A percentile compares a stretch with the other conserved stretches of the same genome.
These are phyloP conservation scores for Pseudeuparius sepicola DNA, from an alignment of 2,888 invertebrate species.

Conservation along the genomic window DNA sequence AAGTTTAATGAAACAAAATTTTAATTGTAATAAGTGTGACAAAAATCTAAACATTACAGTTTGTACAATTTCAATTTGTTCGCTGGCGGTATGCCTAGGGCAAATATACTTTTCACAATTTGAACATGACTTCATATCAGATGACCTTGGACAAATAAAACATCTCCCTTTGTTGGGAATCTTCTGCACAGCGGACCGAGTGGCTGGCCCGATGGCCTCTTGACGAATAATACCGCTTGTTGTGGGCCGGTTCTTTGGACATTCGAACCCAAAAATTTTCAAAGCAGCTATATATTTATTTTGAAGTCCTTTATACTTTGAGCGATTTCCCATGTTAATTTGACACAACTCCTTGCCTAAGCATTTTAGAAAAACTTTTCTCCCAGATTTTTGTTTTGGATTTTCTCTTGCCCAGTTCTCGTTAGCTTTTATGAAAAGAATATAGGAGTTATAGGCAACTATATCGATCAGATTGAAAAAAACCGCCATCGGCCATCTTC, in stretches of 20 bases:
- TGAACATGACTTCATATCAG: conserved; percentile 1
- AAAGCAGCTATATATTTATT: conserved; percentile 1
- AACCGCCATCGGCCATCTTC: too few species aligned
- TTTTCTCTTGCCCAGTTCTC: too few species aligned
- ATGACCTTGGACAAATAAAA: conserved; percentile 2
- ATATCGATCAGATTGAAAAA: too few species aligned
- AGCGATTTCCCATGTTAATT: too few species aligned
- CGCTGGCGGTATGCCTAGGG: conserved; percentile 2
- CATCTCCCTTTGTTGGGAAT: conserved; percentile 2
- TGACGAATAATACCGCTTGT: conserved; percentile 1
- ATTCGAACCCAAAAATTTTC: conserved; percentile 3
- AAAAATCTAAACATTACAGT: conserved; percentile 2
- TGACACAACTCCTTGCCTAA: too few species aligned
- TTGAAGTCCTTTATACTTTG: too few species aligned
- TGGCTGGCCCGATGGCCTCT: background rate
- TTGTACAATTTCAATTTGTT: conserved; percentile 3
- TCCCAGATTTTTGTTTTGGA: too few species aligned
- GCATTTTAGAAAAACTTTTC: too few species aligned
- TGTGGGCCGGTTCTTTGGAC: conserved; percentile 1
- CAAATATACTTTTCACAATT: conserved; percentile 2
- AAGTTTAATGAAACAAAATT: conserved; percentile 2
- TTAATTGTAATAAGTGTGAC: background rate
- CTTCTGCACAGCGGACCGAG: conserved; percentile 1
- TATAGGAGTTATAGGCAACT: too few species aligned
- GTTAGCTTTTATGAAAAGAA: too few species aligned